Conservation (phyloP, 2,888 invertebrate genomes). For the Sarcophaga variegata region DNA sequence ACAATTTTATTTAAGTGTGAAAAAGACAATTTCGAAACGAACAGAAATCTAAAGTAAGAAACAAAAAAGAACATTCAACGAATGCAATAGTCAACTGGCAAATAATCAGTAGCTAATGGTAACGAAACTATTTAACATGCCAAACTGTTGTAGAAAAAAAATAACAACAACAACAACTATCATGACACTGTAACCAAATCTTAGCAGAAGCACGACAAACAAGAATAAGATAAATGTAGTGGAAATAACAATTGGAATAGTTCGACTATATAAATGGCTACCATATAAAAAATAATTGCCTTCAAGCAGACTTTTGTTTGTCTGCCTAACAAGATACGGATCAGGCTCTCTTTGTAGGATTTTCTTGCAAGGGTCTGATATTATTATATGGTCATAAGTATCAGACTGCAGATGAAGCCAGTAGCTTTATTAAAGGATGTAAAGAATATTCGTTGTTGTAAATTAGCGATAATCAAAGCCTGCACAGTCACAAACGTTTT, state of each 20-base stretch:
- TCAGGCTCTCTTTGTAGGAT: no score
- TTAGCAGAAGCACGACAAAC: constrained; percentile 12
- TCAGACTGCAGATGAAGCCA: no score
- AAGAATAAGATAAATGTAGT: neutral
- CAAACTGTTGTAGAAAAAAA: constrained; percentile 31
- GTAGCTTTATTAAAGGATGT: no score
- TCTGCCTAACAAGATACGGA: no score
- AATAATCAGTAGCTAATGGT: constrained; percentile 35
- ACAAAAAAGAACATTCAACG: neutral
- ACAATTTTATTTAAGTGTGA: constrained; percentile 66
- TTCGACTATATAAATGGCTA: no score
- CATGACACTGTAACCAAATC: constrained; percentile 36
- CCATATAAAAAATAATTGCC: no score
- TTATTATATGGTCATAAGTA: no score
- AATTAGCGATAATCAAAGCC: no score
- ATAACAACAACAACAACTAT: constrained; percentile 11
- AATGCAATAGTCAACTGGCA: constrained; percentile 28
- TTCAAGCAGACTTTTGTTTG: no score
- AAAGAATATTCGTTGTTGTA: no score
- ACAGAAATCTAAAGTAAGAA: constrained; percentile 30
- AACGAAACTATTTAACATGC: constrained; percentile 53
- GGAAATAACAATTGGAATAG: neutral
- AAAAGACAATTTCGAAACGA: constrained; percentile 64
- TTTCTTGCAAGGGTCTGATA: no score
- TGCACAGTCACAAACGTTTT: no score